These are phyloP conservation scores for Ptilodon capucinus DNA, from an alignment of 2,888 invertebrate species.

Conservation along the genomic window DNA sequence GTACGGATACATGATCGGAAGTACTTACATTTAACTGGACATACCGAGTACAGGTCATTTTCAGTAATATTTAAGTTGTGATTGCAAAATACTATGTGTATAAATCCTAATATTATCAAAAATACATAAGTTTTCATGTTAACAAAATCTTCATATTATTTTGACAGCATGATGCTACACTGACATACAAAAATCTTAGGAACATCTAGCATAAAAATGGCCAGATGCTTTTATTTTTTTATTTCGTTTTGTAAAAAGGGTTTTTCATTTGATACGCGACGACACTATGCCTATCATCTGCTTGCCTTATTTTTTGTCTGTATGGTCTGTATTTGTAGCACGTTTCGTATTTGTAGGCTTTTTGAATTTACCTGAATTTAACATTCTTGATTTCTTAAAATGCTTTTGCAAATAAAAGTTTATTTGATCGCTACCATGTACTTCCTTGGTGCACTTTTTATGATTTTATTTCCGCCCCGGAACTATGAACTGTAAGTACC, in stretches of 20 bases:
- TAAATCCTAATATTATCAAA: slow-evolving; percentile 66
- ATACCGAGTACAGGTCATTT: slow-evolving; percentile 45
- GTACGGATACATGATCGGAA: neutral
- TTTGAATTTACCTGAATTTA: slow-evolving; percentile 3
- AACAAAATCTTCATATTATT: slow-evolving; percentile 58
- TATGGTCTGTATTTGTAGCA: no score
- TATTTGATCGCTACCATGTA: slow-evolving; percentile 62
- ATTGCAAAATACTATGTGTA: slow-evolving; percentile 49
- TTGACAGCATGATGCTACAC: slow-evolving; percentile 52
- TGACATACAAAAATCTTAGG: slow-evolving; percentile 24
- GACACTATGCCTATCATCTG: neutral
- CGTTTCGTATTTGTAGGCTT: slow-evolving; percentile 7
- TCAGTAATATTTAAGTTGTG: slow-evolving; percentile 46
- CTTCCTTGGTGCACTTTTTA: slow-evolving; percentile 62
- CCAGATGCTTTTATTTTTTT: slow-evolving; percentile 28
- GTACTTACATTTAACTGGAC: slow-evolving; percentile 60
- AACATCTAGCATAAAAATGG: slow-evolving; percentile 25
- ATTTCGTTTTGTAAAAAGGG: neutral
- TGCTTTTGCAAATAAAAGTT: slow-evolving; percentile 71
- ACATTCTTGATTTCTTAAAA: slow-evolving; percentile 27
- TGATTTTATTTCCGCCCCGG: slow-evolving; percentile 68
- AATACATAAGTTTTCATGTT: slow-evolving; percentile 69
- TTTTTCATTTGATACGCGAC: neutral
- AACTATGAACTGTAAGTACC: slow-evolving; percentile 65
- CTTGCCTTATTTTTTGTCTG: slow-evolving; percentile 7